Evolutionary conservation across 1,140 invertebrate genomes (phyloP), one percentile per base, ranked within the genome.

Genomic region (Ips typographus): DNA sequence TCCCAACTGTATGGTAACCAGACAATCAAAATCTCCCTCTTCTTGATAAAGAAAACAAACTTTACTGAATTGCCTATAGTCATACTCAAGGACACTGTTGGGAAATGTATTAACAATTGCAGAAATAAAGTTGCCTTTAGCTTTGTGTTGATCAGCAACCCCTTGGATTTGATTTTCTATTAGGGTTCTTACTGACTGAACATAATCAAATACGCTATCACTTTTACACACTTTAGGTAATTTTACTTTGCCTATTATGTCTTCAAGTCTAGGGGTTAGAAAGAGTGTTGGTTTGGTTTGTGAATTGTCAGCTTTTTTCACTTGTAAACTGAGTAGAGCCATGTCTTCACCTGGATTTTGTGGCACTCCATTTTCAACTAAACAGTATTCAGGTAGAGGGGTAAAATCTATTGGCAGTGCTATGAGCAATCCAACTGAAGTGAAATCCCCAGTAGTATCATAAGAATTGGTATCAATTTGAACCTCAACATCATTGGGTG

Each of bases 401-500:
- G 68, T 71, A 42, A 77, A 76, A 47, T 80, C 75, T 8, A 81
- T 67, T 36, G 74, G 72, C 3, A 81, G 52, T 36, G 62, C 57
- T 49, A 81, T 78, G n/a, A 79, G 55, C 71, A 81, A 78, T 57
- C 79, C 70, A n/a, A 77, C 63, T 3, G 22, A 22, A 39, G 37
- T 36, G 38, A 39, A 1, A 47, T 70, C 62, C 1, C 64, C 61
- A 55, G 8, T 43, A 7, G 3, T 56, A 40, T 38, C 6, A 39
- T 65, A 52, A 68, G 56, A 65, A 39, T 58, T 72, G n/a, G 62
- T 68, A 8, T 79, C 78, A 51, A 80, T 72, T 51, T 68, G 70
- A 53, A 81, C 70, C 74, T 81, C 80, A 40, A 81, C 66, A 73
- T 81, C 75, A 53, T 78, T 69, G 7, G 74, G 65, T 49, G 63